These are phyloP conservation scores for Eilema sororculum DNA, from an alignment of 2,888 invertebrate genomes.

Conservation along the genomic window DNA sequence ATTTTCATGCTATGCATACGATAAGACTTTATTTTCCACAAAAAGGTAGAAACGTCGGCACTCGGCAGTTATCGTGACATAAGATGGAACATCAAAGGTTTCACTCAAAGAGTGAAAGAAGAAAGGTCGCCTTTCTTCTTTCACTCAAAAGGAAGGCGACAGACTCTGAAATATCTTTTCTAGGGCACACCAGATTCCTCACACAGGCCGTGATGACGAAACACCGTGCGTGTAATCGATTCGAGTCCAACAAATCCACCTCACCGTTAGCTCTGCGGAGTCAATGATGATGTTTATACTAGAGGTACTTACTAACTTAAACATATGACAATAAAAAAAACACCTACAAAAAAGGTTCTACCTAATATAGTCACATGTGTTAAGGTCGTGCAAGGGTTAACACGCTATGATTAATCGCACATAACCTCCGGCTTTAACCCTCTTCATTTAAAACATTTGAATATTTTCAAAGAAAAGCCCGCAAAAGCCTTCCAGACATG, in stretches of 20 bases:
- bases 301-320: background rate
- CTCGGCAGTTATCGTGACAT: too few species aligned
- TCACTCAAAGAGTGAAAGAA: too few species aligned
- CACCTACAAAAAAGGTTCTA: slow-evolving; percentile 4
- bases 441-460: slow-evolving; percentile 52
- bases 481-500: slow-evolving; percentile 44
- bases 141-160: too few species aligned
- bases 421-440: slow-evolving; percentile 49
- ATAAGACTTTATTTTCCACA: background rate
- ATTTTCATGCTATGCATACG: background rate
- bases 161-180: too few species aligned
- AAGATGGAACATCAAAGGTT: too few species aligned
- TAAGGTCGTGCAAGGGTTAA: slow-evolving; percentile 56
- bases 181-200: too few species aligned
- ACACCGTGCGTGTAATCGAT: too few species aligned
- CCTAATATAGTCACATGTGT: slow-evolving; percentile 38
- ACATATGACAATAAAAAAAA: background rate
- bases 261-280: too few species aligned
- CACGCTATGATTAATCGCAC: slow-evolving; percentile 60
- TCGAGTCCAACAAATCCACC: too few species aligned
- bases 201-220: too few species aligned
- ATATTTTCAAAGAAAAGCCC: slow-evolving; percentile 50
- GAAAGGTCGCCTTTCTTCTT: too few species aligned
- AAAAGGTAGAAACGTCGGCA: background rate
- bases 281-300: too few species aligned